A percentile compares a stretch with the other conserved stretches of the same genome.
Evolutionary conservation across 2,113 vertebrate genomes (phyloP).

Genomic region (Panthera uncia): DNA sequence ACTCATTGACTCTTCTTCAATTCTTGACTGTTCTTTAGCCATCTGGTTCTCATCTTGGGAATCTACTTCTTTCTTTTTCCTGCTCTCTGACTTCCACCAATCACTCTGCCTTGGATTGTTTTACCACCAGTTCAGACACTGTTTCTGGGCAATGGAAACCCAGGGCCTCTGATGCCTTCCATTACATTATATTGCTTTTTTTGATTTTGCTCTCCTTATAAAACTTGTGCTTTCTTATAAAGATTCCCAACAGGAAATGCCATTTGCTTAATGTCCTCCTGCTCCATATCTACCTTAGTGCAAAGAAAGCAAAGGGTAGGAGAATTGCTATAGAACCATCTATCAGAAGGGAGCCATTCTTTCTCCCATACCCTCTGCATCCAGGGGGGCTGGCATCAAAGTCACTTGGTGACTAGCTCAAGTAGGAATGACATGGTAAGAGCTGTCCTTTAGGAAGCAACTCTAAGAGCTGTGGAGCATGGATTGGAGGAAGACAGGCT

Average conservation of each 20-base stretch:
- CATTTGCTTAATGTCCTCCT: constrained; percentile 36
- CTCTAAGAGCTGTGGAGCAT: not conserved
- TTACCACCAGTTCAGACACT: constrained; percentile 33
- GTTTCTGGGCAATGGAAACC: constrained; percentile 25
- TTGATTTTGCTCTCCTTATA: not conserved
- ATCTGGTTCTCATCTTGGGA: constrained; percentile 46
- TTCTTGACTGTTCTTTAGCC: constrained; percentile 20
- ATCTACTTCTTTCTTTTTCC: not conserved
- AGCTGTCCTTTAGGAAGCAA: not conserved
- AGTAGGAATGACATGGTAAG: not conserved
- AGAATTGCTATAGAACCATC: not conserved
- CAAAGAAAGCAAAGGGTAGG: not conserved
- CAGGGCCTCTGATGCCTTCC: not conserved
- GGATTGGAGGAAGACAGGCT: not conserved
- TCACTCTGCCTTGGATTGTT: constrained; percentile 18
- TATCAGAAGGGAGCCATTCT: not conserved
- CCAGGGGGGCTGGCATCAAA: not conserved
- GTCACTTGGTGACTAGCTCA: not conserved
- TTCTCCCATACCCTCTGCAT: not conserved
- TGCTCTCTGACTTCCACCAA: constrained; percentile 22
- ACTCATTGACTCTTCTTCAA: constrained; percentile 26
- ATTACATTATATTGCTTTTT: not conserved
- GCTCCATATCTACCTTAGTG: not conserved
- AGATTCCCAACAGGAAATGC: constrained; percentile 30
- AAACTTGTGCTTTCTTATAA: constrained; percentile 39